Evolutionary conservation across 2,113 vertebrate species (phyloP).

Genomic region (Montifringilla adamsi): DNA sequence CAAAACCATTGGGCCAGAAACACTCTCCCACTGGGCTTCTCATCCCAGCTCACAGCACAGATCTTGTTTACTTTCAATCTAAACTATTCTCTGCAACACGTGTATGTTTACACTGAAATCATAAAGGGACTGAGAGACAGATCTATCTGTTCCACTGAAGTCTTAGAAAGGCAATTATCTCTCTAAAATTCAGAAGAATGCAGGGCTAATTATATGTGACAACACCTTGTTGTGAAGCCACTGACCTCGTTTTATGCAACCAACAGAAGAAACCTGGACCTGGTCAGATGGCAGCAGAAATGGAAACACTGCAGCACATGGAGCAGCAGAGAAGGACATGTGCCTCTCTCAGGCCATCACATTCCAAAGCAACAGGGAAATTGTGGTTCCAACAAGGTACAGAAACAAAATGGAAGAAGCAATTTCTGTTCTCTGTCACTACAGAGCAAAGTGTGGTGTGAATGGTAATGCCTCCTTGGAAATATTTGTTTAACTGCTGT

Average conservation of each 20-base stretch:
- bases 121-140: neutral
- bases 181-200: neutral
- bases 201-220: neutral
- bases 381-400: neutral
- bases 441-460: neutral
- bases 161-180: neutral
- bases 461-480: neutral
- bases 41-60: neutral
- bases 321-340: neutral
- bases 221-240: neutral
- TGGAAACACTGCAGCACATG: neutral
- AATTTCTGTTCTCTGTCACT: neutral
- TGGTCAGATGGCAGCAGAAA: neutral
- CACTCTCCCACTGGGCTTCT: neutral
- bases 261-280: neutral
- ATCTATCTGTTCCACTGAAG: neutral
- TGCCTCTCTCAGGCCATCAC: rapidly evolving
- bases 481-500: neutral
- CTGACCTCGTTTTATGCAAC: neutral
- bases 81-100: neutral
- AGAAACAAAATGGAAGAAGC: neutral
- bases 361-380: neutral
- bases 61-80: neutral
- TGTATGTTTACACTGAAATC: neutral
- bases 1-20: neutral